These are phyloP conservation scores for Ariolimax columbianus DNA, from an alignment of 2,888 invertebrate genomes.

Conservation along the genomic window DNA sequence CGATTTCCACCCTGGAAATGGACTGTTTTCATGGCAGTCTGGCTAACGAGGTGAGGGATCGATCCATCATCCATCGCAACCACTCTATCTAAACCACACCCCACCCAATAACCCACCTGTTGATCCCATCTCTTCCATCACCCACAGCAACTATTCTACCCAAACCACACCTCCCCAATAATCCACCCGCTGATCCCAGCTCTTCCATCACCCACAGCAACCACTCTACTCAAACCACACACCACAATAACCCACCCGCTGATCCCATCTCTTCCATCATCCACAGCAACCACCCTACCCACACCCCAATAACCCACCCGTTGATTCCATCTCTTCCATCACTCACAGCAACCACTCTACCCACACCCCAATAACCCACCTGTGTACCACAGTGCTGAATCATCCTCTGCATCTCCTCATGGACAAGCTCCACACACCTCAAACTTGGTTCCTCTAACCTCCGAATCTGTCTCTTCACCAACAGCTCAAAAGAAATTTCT, in stretches of 20 bases:
- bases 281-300: too few species aligned
- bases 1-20: too few species aligned
- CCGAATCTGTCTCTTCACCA: conserved; percentile 98
- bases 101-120: too few species aligned
- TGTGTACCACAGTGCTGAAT: conserved; percentile 99
- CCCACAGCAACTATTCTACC: background rate
- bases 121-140: background rate
- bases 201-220: too few species aligned
- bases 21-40: too few species aligned
- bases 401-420: conserved; percentile 99
- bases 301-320: conserved; percentile 81
- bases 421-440: conserved; percentile 93
- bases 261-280: too few species aligned
- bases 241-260: conserved; percentile 85
- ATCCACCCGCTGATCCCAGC: conserved; percentile 92
- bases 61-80: too few species aligned
- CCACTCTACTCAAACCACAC: too few species aligned
- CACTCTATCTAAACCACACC: too few species aligned
- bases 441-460: conserved; percentile 97
- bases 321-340: too few species aligned
- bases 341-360: background rate
- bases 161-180: background rate
- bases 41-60: too few species aligned
- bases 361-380: conserved; percentile 66
- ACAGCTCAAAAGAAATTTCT: conserved; percentile 95